phyloP scores from a whole-genome alignment of 2,888 invertebrate genomes.

The Entomobrya proxima region DNA sequence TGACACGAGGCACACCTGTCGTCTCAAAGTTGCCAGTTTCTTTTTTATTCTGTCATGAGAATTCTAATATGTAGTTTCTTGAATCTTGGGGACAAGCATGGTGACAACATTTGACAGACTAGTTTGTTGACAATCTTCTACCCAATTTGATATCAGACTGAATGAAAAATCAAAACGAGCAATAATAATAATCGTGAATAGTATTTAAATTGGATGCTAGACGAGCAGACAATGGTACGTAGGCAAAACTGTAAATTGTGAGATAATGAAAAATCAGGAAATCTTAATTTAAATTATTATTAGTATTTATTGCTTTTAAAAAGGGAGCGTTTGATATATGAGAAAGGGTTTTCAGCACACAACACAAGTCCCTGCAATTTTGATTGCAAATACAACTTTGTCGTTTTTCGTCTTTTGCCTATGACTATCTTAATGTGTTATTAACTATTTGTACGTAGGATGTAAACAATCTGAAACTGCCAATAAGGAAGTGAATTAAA shows the following conservation, averaged over 20 bases:
- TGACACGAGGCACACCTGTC: slow-evolving; percentile 43
- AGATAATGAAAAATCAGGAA: slow-evolving; percentile 21
- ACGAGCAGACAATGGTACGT: background rate
- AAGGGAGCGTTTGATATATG: background rate
- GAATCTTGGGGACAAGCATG: background rate
- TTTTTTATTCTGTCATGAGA: background rate
- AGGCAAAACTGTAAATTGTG: background rate
- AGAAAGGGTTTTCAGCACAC: background rate
- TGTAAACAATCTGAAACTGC: slow-evolving; percentile 50
- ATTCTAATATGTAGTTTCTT: too few species aligned
- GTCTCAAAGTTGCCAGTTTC: background rate
- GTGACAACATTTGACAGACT: background rate
- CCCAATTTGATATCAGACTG: background rate
- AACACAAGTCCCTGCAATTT: background rate
- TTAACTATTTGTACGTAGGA: background rate
- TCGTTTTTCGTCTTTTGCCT: background rate
- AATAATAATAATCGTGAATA: background rate
- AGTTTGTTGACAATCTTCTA: slow-evolving; percentile 10
- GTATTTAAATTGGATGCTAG: background rate
- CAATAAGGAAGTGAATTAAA: slow-evolving; percentile 56
- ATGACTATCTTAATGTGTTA: background rate
- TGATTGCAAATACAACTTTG: slow-evolving; percentile 21
- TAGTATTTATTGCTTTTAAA: background rate
- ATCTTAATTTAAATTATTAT: slow-evolving; percentile 40
- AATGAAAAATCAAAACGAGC: background rate